Evolutionary conservation across 2,888 invertebrate genomes (phyloP), one percentile per base, ranked within the genome.

Genomic region (Cryptocheilus praepositus): DNA sequence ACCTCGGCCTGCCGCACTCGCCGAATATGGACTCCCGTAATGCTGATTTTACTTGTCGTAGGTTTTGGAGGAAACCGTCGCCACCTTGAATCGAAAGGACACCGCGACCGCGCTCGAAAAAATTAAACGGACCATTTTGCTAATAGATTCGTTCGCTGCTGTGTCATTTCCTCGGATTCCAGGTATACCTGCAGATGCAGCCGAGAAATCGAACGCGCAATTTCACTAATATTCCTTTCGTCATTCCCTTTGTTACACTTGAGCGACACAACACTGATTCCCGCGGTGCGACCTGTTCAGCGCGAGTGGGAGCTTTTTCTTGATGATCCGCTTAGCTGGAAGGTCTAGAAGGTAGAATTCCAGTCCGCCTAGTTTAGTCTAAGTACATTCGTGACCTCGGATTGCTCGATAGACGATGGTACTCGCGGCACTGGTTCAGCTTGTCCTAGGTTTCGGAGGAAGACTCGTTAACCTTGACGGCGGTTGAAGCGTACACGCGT

Each of bases 371-470:
- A 77, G 77, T 69, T 77, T 77, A 71, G 73, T 67, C 68, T 65
- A 66, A 70, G 67, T 73, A 71, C 70, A 70, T 68, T 77, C 75
- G 74, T 77, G 79, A 79, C 74, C 79, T 79, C 74, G 73, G 77
- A 74, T 79, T 58, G 64, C 45, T 74, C 70, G 71, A 79, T 73
- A 71, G 64, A 73, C 68, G 67, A 72, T 73, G 67, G 55, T 53
- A 61, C 46, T 13, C 57, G 51, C 56, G 64, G 28, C 66, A 61
- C 64, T 64, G 71, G 52, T 67, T 63, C 58, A 45, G 56, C 75
- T 80, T 75, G 73, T 64, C 80, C 62, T 70, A 76, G 73, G 73
- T 80, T 73, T 76, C 62, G 67, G 71, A 21, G 61, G 64, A 51
- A 21, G 36, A 36, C 36, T 36, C 36, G 36, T 36, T 36, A 36